Conservation (phyloP, 2,888 invertebrate genomes). For the Mythimna loreyi region DNA sequence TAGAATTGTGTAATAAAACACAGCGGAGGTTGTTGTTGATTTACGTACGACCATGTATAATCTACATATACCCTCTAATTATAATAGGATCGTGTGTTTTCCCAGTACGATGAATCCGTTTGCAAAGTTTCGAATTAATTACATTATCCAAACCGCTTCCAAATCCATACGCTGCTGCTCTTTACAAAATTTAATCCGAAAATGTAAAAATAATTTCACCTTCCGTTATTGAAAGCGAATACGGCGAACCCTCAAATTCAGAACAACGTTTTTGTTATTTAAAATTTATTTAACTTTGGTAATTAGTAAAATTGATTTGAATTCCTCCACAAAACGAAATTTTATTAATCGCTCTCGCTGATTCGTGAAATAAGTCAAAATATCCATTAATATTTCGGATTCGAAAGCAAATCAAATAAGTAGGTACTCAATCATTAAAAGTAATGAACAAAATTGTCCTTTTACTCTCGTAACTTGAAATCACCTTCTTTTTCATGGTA, state of each 20-base stretch:
- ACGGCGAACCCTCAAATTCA: constrained; percentile 39
- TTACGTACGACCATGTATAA: constrained; percentile 74
- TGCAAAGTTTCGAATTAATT: constrained; percentile 50
- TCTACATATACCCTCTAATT: constrained; percentile 65
- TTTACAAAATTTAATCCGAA: constrained; percentile 49
- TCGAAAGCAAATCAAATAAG: constrained; percentile 57
- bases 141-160: constrained; percentile 44
- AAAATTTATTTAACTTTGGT: constrained; percentile 70
- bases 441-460: constrained; percentile 58
- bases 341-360: constrained; percentile 66
- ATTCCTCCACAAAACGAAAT: constrained; percentile 64
- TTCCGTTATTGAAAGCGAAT: constrained; percentile 62
- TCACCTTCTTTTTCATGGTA: constrained; percentile 32
- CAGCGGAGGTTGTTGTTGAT: constrained; percentile 77
- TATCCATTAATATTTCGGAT: constrained; percentile 60
- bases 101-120: constrained; percentile 40
- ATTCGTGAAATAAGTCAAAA: constrained; percentile 65
- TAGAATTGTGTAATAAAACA: constrained; percentile 77
- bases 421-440: constrained; percentile 56
- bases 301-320: constrained; percentile 70
- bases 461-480: constrained; percentile 24
- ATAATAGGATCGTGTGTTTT: constrained; percentile 47
- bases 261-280: constrained; percentile 67
- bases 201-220: constrained; percentile 54
- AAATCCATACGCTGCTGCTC: constrained; percentile 45